Evolutionary conservation across 2,113 vertebrate genomes (phyloP).

Genomic region (Apus apus): DNA sequence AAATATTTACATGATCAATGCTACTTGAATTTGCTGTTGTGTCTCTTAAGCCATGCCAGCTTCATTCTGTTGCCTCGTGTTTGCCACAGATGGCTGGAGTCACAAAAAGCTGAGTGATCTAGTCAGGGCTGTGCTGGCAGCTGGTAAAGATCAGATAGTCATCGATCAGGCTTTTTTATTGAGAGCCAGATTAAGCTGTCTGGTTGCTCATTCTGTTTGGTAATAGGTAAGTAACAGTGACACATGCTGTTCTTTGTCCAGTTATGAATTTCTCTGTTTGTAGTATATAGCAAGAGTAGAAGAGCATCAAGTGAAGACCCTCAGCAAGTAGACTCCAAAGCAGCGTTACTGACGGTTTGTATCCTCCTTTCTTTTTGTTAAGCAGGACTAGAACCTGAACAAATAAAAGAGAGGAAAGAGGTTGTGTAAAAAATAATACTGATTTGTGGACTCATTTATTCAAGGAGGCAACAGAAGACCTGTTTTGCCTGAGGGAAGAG

Average conservation of each 20-base stretch:
- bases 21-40: background rate
- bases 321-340: constrained; percentile 84
- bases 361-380: background rate
- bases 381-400: background rate
- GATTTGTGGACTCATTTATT: background rate
- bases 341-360: constrained; percentile 85
- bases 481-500: background rate
- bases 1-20: background rate
- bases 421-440: background rate
- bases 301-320: constrained; percentile 83
- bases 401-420: background rate
- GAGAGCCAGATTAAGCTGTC: background rate
- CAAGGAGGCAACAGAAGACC: background rate
- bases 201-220: background rate
- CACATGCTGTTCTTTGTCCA: background rate
- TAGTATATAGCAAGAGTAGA: constrained; percentile 80
- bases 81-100: background rate
- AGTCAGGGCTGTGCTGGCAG: background rate
- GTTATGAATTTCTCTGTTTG: background rate
- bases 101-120: background rate
- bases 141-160: background rate
- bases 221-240: background rate
- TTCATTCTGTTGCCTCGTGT: background rate
- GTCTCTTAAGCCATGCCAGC: background rate
- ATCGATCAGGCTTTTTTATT: background rate